phyloP scores from a whole-genome alignment of 2,113 vertebrate species.

The Nyctibius bracteatus region DNA sequence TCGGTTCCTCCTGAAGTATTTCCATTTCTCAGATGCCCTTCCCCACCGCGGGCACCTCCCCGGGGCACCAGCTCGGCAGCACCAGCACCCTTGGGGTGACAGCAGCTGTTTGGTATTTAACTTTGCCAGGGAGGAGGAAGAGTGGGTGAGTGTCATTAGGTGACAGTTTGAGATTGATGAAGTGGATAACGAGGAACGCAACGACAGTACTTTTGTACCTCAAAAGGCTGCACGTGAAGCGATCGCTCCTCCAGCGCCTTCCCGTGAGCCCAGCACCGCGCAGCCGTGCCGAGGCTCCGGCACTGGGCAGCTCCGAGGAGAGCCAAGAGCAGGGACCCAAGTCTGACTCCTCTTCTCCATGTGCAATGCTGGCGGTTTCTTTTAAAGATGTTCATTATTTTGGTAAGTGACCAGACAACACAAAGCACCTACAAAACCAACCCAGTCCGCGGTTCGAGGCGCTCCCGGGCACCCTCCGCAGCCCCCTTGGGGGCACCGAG shows the following conservation, averaged over 20 bases:
- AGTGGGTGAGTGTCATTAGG: conserved; percentile 51
- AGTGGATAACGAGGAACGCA: conserved; percentile 63
- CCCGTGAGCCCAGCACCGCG: not conserved
- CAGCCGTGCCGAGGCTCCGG: fast-evolving
- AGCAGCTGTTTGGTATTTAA: conserved; percentile 32
- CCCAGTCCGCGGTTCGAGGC: fast-evolving
- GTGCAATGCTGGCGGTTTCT: fast-evolving
- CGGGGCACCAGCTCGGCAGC: not conserved
- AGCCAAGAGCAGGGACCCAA: not conserved
- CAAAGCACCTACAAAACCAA: not conserved
- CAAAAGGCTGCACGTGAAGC: not conserved
- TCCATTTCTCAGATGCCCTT: not conserved
- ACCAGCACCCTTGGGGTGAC: not conserved
- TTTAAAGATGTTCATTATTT: fast-evolving
- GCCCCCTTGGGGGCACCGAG: not conserved
- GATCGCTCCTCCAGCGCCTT: not conserved
- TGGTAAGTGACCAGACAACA: not conserved
- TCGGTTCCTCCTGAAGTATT: not conserved
- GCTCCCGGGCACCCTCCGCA: fast-evolving
- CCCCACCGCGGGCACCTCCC: not conserved
- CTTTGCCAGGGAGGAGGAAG: conserved; percentile 18
- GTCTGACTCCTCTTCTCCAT: not conserved
- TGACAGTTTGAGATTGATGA: conserved; percentile 62
- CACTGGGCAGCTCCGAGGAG: not conserved
- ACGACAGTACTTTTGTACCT: conserved; percentile 11